Base-by-base conservation (phyloP, 2,797 vertebrate species). In the Zalophus californianus region DNA sequence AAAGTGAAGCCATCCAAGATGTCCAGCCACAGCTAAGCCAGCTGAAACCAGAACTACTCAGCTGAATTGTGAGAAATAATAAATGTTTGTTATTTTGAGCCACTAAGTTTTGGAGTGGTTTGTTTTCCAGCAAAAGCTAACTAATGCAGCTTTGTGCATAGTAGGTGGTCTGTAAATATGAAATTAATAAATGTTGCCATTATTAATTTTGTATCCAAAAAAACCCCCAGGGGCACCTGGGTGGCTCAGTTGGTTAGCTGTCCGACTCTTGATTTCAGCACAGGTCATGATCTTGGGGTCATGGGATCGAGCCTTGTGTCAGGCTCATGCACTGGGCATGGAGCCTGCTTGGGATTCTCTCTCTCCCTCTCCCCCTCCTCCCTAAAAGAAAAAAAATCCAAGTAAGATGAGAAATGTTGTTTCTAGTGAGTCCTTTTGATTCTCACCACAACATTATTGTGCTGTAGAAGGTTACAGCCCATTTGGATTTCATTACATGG, bases 111-210 rank as follows among this genome's bases (percentile, higher is more conserved):
- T 80, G 44, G 62, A 62, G 54, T 80, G 18, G 5, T 72, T 91
- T 70, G 13, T 83, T 83, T 58, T 68, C 11, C 38, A 62, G 60
- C 44, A 80, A 86, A 83, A 83, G 38, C 83, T 73, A 70, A 62
- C n/a, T 86, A 75, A 93, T 52, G 16, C 2, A 87, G 25, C 35
- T 27, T 48, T 56, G n/a, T 77, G 80, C 32, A 21, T 21, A 68
- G 48, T 68, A 77, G n/a, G 32, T 73, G 44, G 50, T 88, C 62
- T 84, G 44, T 94, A 86, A 95, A 62, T 86, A 92, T n/a, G 41
- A 90, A 84, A 84, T 90, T 90, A 84, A 62, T 90, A 86, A 96
- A 68, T 80, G 50, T 90, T 66, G 79, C 64, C 94, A 18, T 90
- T 90, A 91, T 48, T 77, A 73, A 50, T n/a, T 96, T 62, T 72